Evolutionary conservation across 2,113 vertebrate species (phyloP), one percentile per base, ranked within the genome.

Genomic region (Zosterops japonicus): DNA sequence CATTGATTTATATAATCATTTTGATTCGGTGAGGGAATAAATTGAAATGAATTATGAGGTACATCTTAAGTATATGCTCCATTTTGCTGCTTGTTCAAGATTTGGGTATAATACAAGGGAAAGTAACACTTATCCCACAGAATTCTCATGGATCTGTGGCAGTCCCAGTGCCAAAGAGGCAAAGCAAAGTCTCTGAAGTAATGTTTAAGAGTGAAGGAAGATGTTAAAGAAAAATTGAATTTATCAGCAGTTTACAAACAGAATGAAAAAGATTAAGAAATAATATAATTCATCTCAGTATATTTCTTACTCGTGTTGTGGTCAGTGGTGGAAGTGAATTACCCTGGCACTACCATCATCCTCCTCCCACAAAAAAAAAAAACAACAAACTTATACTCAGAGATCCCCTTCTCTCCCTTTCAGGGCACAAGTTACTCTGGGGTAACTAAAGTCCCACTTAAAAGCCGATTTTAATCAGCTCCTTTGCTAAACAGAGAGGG

Each of bases 1-100:
- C 75, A 57, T 79, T 94, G 92, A 96, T 96, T 89, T 93, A 89
- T 84, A 64, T 71, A 94, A 91, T 87, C 24, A 87, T 59, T 96
- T 93, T 87, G 53, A 92, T 90, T 79, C 20, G 24, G 53, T 68
- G 53, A 91, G 57, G 87, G 61, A 95, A 87, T 85, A 75, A 82
- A 91, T 68, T 60, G 65, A 72, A 91, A 75, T 12, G 5, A 95
- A 90, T 79, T 72, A 93, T 36, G 53, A 90, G 87, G 67, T 49
- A 85, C 53, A 75, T 68, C 53, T 75, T 52, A 82, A 89, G 46
- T 64, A 35, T 79, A 79, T 31, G 33, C 71, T 82, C 65, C 67
- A 20, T 79, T 91, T 83, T 87, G 29, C 69, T 75, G 52, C 81
- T 93, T 78, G 39, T 60, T 94, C 36, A 60, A 84, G 78, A 50